Evolutionary conservation across 2,888 invertebrate species (phyloP).

Genomic region (Liodrosophila aerea): DNA sequence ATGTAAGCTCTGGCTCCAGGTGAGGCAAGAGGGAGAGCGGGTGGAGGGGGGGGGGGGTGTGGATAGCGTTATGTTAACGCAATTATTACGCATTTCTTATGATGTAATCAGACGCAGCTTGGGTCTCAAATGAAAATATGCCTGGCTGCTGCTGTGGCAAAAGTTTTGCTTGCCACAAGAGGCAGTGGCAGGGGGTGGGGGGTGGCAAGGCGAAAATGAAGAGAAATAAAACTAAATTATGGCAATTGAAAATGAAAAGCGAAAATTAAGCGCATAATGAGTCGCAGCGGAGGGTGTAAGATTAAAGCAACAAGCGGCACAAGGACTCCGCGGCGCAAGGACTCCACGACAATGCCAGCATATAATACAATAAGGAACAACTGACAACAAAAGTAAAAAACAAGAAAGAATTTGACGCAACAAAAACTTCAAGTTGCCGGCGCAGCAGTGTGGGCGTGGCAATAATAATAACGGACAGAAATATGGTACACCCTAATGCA

Average conservation of each 20-base stretch:
- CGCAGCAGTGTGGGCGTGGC: slow-evolving; percentile 35
- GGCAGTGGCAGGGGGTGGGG: neutral
- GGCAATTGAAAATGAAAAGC: slow-evolving; percentile 80
- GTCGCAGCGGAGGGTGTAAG: slow-evolving; percentile 37
- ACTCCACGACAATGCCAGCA: slow-evolving; percentile 52
- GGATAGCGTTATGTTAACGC: slow-evolving; percentile 70
- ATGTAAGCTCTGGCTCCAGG: slow-evolving; percentile 23
- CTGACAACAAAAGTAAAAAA: slow-evolving; percentile 31
- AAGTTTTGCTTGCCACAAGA: slow-evolving; percentile 45
- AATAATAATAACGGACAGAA: slow-evolving; percentile 1
- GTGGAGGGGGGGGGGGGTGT: neutral
- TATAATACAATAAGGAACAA: slow-evolving; percentile 63
- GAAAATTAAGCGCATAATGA: slow-evolving; percentile 78
- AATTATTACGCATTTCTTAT: slow-evolving; percentile 78
- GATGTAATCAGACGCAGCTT: slow-evolving; percentile 78
- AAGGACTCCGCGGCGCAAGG: slow-evolving; percentile 24
- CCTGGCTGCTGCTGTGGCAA: slow-evolving; percentile 41
- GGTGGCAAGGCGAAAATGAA: slow-evolving; percentile 56
- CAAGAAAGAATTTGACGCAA: slow-evolving; percentile 36
- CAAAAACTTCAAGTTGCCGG: slow-evolving; percentile 24
- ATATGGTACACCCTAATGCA: slow-evolving; percentile 29
- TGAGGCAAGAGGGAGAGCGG: slow-evolving; percentile 1
- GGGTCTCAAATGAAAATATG: slow-evolving; percentile 70
- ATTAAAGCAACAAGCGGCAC: slow-evolving; percentile 69
- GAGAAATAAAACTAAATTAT: slow-evolving; percentile 77